Evolutionary conservation across 2,113 vertebrate genomes (phyloP).

Genomic region (Shinisaurus crocodilurus): DNA sequence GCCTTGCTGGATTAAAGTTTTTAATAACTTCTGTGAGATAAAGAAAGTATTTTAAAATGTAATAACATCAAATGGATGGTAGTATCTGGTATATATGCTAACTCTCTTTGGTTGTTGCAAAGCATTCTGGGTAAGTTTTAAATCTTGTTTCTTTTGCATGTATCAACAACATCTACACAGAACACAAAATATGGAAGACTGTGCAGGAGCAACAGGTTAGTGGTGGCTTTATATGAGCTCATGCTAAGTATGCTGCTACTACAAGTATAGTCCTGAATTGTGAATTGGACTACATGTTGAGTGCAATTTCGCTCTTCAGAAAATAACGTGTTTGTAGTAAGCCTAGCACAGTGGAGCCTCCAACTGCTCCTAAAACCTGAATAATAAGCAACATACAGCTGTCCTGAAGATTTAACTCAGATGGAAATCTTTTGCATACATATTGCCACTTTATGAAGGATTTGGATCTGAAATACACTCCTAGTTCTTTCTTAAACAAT

Average conservation of each 20-base stretch:
- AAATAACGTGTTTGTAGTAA: conserved; percentile 1
- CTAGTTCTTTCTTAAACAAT: background rate
- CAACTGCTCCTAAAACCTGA: background rate
- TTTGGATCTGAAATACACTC: too few relatives aligned
- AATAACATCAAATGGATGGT: background rate
- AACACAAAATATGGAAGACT: background rate
- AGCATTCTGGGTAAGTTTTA: background rate
- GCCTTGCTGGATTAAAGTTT: background rate
- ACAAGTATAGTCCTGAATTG: background rate
- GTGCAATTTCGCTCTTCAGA: background rate
- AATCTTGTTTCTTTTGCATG: background rate
- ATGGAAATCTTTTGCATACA: background rate
- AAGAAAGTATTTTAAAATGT: background rate
- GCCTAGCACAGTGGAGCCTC: background rate
- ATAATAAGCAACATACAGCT: conserved; percentile 2
- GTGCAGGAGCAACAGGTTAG: background rate
- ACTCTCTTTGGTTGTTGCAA: background rate
- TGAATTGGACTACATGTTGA: background rate
- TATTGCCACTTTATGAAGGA: background rate
- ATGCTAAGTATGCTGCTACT: background rate
- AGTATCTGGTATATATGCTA: background rate
- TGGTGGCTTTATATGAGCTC: background rate
- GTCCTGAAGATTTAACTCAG: conserved; percentile 5
- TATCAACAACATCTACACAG: background rate
- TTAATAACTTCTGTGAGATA: background rate